A percentile compares a stretch with the other conserved stretches of the same genome.
phyloP scores from a whole-genome alignment of 2,888 invertebrate genomes.

The Noctua janthina region DNA sequence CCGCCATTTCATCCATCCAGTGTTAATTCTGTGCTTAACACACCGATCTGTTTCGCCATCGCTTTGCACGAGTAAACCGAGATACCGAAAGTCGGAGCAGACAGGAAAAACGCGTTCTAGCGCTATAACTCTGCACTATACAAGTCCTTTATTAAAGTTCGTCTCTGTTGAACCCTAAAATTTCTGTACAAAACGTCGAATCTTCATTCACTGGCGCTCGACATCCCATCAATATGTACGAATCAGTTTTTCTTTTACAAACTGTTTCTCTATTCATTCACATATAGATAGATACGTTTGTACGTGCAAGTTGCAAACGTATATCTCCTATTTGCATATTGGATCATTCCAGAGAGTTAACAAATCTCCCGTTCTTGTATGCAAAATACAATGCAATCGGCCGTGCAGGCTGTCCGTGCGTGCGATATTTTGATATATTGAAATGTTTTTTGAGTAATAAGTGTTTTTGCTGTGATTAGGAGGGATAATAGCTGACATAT shows the following conservation, averaged over 20 bases:
- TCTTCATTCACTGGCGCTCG: constrained; percentile 9
- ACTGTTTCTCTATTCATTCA: constrained; percentile 44
- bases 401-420: constrained; percentile 41
- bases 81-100: neutral
- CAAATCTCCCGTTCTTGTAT: constrained; percentile 71
- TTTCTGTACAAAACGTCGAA: neutral
- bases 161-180: neutral
- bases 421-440: constrained; percentile 34
- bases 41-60: neutral
- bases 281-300: neutral
- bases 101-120: neutral
- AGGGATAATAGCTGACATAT: neutral
- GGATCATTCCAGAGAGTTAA: constrained; percentile 76
- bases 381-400: constrained; percentile 61
- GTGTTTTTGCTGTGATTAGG: neutral
- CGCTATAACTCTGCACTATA: neutral
- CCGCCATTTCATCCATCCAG: neutral
- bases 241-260: constrained; percentile 56
- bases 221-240: constrained; percentile 49
- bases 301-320: constrained; percentile 45
- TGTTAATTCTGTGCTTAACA: neutral
- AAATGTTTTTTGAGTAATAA: constrained; percentile 17
- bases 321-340: constrained; percentile 73
- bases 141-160: constrained; percentile 3
- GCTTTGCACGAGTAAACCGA: neutral